Evolutionary conservation across 2,797 vertebrate species (phyloP), one percentile per base, ranked within the genome.

Genomic region (Rhodeus uyekii): DNA sequence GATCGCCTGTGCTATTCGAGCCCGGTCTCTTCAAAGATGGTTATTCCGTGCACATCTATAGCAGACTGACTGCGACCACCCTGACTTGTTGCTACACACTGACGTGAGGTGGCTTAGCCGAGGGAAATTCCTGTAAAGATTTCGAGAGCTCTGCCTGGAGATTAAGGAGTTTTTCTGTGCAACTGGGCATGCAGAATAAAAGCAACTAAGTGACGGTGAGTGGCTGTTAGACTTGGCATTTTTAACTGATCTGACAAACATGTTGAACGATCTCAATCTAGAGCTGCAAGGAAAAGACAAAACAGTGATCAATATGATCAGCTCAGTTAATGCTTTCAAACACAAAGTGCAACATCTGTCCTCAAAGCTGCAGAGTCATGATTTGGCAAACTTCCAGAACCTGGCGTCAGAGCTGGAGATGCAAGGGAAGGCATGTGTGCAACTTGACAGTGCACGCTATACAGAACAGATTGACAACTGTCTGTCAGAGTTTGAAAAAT

Each of bases 401-500:
- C 53, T 46, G 12, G 29, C 65, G 55, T 5, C 27, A 27, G 67
- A 80, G 78, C 78, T 69, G 79, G 73, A 76, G 60, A 22, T 5
- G 22, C 72, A 76, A 29, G 16, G 12, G 24, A 12, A 46, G 22
- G 6, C 63, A 13, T 46, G 48, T 63, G 61, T 1, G 8, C 63
- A 82, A 18, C 27, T 82, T 6, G 68, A 55, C 6, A 58, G 64
- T n/a, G n/a, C n/a, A n/a, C n/a, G n/a, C n/a, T n/a, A n/a, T n/a
- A n/a, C n/a, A n/a, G n/a, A 78, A 50, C 75, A 83, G 34, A 71
- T 63, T 55, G 67, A 82, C 29, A 78, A 34, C 36, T 81, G 78
- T 76, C 83, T 76, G 61, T 80, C 71, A 80, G 77, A 80, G 61
- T 68, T 82, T 60, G 63, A 76, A 53, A 78, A 8, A 77, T 34